Evolutionary conservation across 2,113 vertebrate species (phyloP).

Genomic region (Campylomormyrus numenius): DNA sequence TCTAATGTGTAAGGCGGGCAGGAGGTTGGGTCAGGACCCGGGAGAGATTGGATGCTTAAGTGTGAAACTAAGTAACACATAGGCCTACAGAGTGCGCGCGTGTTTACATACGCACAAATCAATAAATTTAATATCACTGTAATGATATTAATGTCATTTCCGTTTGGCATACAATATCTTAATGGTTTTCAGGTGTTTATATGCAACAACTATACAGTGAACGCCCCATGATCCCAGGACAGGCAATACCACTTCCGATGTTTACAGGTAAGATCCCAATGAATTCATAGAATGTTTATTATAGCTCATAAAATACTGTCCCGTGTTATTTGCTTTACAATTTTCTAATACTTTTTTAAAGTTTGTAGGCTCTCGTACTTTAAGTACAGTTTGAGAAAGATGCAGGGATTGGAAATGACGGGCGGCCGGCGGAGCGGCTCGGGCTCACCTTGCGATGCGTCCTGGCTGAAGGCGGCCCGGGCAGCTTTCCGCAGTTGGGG

Average conservation of each 20-base stretch:
- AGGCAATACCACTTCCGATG: background rate
- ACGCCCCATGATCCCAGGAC: background rate
- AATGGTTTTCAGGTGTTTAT: background rate
- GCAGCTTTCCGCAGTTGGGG: constrained; percentile 32
- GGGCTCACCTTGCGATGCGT: constrained; percentile 39
- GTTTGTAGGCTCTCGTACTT: background rate
- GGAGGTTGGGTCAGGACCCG: background rate
- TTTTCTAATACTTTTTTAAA: background rate
- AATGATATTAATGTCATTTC: background rate
- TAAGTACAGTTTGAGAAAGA: background rate
- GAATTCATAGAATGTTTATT: background rate
- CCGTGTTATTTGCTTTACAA: background rate
- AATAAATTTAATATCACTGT: background rate
- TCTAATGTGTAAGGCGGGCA: background rate
- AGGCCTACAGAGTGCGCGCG: background rate
- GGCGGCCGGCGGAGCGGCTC: background rate
- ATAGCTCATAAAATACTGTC: background rate
- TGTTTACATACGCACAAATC: background rate
- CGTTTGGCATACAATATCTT: background rate
- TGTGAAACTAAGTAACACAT: background rate
- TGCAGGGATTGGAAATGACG: background rate
- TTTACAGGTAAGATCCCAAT: background rate
- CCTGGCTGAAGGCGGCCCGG: constrained; percentile 41
- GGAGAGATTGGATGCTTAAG: background rate
- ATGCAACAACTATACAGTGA: background rate